Conservation (phyloP, 2,113 vertebrate genomes). For the Macrotis lagotis region DNA sequence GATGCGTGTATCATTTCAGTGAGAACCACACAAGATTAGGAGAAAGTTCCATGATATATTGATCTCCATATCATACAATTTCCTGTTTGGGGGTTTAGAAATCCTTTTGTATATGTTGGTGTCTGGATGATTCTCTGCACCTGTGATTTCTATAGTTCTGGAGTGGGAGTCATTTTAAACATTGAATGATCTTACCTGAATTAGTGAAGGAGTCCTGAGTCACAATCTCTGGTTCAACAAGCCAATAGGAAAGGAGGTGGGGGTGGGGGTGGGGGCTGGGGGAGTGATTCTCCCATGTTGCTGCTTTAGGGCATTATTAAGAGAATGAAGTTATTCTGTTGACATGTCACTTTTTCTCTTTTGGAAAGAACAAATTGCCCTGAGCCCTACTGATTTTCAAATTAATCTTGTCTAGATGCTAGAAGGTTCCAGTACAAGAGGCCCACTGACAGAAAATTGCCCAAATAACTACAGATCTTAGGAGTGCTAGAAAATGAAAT, state of each 20-base stretch:
- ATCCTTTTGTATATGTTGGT: neutral
- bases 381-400: conserved; percentile 37
- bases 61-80: neutral
- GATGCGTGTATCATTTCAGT: neutral
- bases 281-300: neutral
- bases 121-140: conserved; percentile 10
- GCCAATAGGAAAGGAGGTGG: neutral
- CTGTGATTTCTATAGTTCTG: neutral
- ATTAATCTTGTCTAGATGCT: conserved; percentile 43
- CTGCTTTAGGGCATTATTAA: conserved; percentile 1
- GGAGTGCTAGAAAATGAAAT: conserved; percentile 39
- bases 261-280: too few species aligned
- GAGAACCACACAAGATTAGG: neutral
- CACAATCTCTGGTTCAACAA: neutral
- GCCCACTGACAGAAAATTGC: conserved; percentile 43
- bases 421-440: conserved; percentile 28
- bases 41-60: neutral
- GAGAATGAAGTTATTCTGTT: neutral
- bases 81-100: conserved; percentile 6
- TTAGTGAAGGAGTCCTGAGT: conserved; percentile 27
- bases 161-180: conserved; percentile 2
- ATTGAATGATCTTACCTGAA: conserved; percentile 36
- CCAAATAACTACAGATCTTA: conserved; percentile 61
- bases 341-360: neutral
- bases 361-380: conserved; percentile 30